Conservation (phyloP, 1,140 invertebrate genomes). For the Lordiphosa stackelbergi region DNA sequence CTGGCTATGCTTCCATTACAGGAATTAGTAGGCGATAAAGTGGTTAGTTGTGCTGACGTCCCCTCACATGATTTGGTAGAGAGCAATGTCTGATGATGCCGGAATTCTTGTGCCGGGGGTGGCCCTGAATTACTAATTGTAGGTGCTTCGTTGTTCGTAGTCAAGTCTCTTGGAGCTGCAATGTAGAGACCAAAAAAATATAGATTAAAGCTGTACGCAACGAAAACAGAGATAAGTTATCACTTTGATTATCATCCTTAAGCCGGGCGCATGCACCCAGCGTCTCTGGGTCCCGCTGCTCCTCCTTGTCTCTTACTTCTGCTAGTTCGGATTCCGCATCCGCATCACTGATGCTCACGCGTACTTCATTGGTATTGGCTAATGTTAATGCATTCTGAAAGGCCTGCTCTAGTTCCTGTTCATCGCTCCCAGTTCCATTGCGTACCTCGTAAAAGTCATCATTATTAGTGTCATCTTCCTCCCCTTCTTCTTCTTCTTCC, state of each 20-base stretch:
- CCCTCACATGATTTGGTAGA: slow-evolving; percentile 63
- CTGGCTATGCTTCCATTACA: slow-evolving; percentile 72
- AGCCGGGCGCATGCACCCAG: not conserved
- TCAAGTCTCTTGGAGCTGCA: slow-evolving; percentile 42
- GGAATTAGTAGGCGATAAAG: slow-evolving; percentile 68
- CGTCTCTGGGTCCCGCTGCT: not conserved
- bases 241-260: slow-evolving; percentile 5
- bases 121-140: not conserved
- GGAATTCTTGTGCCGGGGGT: too few species aligned
- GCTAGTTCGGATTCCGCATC: slow-evolving; percentile 15
- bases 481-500: slow-evolving; percentile 29
- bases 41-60: slow-evolving; percentile 33
- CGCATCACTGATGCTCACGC: slow-evolving; percentile 45
- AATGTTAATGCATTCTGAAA: slow-evolving; percentile 60
- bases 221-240: slow-evolving; percentile 7
- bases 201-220: not conserved
- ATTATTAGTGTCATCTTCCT: slow-evolving; percentile 57
- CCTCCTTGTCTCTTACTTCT: not conserved
- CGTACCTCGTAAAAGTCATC: slow-evolving; percentile 57
- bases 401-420: slow-evolving; percentile 60
- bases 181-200: not conserved
- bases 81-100: slow-evolving; percentile 53
- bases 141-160: slow-evolving; percentile 23
- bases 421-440: slow-evolving; percentile 60
- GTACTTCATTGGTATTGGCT: slow-evolving; percentile 56